phyloP scores from a whole-genome alignment of 1,140 invertebrate genomes.

The Nephila pilipes region DNA sequence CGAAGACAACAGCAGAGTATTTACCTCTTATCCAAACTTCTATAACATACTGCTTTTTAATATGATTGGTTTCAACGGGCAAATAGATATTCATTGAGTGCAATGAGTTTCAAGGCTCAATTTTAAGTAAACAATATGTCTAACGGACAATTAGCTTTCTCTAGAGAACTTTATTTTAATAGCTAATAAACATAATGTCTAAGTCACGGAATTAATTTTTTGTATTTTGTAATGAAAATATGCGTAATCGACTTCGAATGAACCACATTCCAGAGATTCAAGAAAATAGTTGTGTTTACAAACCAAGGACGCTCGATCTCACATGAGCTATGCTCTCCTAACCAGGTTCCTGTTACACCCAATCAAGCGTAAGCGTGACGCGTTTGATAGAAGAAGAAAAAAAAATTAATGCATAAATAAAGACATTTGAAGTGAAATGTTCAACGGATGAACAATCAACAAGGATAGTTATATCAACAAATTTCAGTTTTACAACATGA shows the following conservation, averaged over 20 bases:
- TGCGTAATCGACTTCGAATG: too few species aligned
- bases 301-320: neutral
- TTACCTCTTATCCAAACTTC: too few species aligned
- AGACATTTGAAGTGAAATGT: neutral
- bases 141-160: too few species aligned
- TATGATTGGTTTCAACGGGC: too few species aligned
- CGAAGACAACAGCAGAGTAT: too few species aligned
- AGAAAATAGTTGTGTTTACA: neutral
- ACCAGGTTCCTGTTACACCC: neutral
- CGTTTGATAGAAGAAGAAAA: neutral
- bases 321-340: neutral
- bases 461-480: neutral
- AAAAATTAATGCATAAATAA: neutral
- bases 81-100: too few species aligned
- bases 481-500: neutral
- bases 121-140: too few species aligned
- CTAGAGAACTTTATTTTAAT: neutral
- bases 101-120: too few species aligned
- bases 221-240: neutral
- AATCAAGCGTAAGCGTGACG: constrained; percentile 8
- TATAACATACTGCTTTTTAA: too few species aligned
- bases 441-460: neutral
- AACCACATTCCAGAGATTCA: neutral
- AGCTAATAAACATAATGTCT: neutral
- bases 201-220: neutral